Evolutionary conservation across 2,797 vertebrate genomes (phyloP).

Genomic region (Threskiornis aethiopicus): DNA sequence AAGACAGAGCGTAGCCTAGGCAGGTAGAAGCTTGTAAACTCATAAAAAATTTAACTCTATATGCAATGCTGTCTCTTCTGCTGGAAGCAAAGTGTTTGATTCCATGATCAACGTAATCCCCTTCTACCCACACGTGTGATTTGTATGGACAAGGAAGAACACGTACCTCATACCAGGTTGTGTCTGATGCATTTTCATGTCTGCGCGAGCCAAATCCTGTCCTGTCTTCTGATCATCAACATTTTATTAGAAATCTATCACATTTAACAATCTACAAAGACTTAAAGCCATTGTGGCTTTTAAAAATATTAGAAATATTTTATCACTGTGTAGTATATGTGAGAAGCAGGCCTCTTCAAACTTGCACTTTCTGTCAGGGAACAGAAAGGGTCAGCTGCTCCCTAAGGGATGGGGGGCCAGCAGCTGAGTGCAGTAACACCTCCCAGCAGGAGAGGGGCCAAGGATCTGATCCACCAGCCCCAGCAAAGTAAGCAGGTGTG

Average conservation of each 20-base stretch:
- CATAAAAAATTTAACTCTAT: background rate
- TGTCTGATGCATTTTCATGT: background rate
- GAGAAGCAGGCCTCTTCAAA: background rate
- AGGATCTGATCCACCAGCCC: background rate
- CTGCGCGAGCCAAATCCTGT: background rate
- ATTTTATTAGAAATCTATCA: background rate
- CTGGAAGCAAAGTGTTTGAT: background rate
- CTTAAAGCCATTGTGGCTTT: background rate
- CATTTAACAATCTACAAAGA: background rate
- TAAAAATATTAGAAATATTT: background rate
- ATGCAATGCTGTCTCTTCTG: background rate
- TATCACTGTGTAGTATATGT: fast-evolving
- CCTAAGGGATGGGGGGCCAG: background rate
- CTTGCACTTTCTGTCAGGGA: background rate
- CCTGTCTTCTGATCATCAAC: background rate
- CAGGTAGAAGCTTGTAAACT: background rate
- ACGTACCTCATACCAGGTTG: background rate
- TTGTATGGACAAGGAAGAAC: background rate
- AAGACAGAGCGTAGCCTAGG: background rate
- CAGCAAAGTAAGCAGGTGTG: background rate
- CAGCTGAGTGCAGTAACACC: background rate
- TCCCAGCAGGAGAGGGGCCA: background rate
- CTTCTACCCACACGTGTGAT: background rate
- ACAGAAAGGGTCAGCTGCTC: background rate
- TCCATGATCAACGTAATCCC: background rate